These are phyloP conservation scores for Coregonus clupeaformis DNA, from an alignment of 2,113 vertebrate species.

Conservation along the genomic window DNA sequence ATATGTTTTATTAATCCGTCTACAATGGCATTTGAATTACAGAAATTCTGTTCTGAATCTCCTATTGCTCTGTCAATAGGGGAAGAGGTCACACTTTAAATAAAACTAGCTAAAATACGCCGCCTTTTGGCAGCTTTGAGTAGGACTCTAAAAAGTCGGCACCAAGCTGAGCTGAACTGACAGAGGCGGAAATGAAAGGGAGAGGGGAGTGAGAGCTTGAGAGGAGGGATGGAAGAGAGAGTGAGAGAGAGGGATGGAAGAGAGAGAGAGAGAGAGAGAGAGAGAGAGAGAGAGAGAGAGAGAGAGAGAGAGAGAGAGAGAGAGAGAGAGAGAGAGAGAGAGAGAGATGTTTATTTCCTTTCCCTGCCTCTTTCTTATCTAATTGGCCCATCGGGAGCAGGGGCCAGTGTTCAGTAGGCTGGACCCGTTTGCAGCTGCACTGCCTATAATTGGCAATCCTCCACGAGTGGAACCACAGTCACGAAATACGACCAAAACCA, in stretches of 20 bases:
- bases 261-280: constrained; percentile 13
- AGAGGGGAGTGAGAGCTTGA: constrained; percentile 16
- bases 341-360: not conserved
- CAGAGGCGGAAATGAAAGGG: constrained; percentile 1
- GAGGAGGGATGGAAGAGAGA: constrained; percentile 25
- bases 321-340: too few relatives aligned
- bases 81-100: too few relatives aligned
- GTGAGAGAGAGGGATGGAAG: not conserved
- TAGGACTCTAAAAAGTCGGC: constrained; percentile 11
- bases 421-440: constrained; percentile 37
- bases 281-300: constrained; percentile 6
- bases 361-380: constrained; percentile 41
- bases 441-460: constrained; percentile 47
- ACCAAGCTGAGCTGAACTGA: not conserved
- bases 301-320: not conserved
- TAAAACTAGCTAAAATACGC: constrained; percentile 44
- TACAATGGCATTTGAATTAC: too few relatives aligned
- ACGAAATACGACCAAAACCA: constrained; percentile 37
- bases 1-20: too few relatives aligned
- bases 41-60: too few relatives aligned
- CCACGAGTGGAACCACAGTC: constrained; percentile 26
- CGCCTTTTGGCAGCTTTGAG: constrained; percentile 41
- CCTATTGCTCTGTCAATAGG: too few relatives aligned
- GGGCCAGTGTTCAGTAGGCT: constrained; percentile 42
- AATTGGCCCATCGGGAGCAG: constrained; percentile 58